phyloP scores from a whole-genome alignment of 2,888 invertebrate genomes.

The Trichopria drosophilae region DNA sequence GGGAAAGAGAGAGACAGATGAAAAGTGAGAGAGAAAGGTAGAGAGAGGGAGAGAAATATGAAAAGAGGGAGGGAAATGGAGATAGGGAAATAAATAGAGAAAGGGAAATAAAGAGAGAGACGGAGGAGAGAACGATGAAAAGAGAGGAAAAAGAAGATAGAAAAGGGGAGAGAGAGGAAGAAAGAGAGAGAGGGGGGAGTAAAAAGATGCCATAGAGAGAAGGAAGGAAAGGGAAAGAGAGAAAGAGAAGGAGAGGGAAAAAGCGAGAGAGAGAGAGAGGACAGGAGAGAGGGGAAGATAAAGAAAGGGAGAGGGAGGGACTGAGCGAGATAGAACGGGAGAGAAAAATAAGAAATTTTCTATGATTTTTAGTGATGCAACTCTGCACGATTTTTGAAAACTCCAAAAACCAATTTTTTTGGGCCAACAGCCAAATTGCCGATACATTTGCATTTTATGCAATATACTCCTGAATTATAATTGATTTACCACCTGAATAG shows the following conservation, averaged over 20 bases:
- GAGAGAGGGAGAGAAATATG: background rate
- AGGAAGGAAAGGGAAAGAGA: constrained; percentile 9
- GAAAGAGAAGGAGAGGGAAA: constrained; percentile 1
- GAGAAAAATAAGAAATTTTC: too few relatives aligned
- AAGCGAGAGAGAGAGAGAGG: constrained; percentile 1
- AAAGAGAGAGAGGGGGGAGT: background rate
- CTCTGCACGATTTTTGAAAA: too few relatives aligned
- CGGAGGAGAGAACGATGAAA: background rate
- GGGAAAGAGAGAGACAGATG: too few relatives aligned
- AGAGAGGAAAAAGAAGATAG: background rate
- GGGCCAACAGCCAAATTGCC: too few relatives aligned
- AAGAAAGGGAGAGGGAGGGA: too few relatives aligned
- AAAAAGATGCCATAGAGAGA: constrained; percentile 2
- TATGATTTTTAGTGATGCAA: too few relatives aligned
- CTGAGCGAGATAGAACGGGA: too few relatives aligned
- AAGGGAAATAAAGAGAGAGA: constrained; percentile 1
- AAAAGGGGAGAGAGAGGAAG: background rate
- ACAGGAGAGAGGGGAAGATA: too few relatives aligned
- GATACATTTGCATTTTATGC: too few relatives aligned
- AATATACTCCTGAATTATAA: too few relatives aligned
- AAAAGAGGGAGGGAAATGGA: background rate
- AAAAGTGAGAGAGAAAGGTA: background rate
- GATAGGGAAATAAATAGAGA: background rate
- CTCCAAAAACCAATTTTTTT: too few relatives aligned
- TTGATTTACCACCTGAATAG: too few relatives aligned